These are phyloP conservation scores for Neostethus bicornis DNA, from an alignment of 2,797 vertebrate species.

Conservation along the genomic window DNA sequence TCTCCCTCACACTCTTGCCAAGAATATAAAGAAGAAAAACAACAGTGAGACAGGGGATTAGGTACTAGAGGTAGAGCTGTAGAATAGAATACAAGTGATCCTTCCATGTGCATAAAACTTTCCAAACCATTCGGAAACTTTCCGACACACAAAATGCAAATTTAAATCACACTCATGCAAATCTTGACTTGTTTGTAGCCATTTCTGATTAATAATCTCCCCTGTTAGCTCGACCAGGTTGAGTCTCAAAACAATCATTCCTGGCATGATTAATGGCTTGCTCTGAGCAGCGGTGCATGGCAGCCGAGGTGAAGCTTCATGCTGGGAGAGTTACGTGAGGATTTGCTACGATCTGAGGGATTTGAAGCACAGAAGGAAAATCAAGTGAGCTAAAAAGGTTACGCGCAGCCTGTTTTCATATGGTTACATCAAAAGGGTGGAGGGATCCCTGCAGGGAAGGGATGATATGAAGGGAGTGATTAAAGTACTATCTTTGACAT, in stretches of 20 bases:
- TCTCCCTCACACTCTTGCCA: conserved; percentile 27
- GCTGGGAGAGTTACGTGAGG: conserved; percentile 46
- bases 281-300: conserved; percentile 49
- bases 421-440: conserved; percentile 15
- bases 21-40: conserved; percentile 3
- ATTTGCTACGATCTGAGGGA: conserved; percentile 42
- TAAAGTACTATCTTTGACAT: background rate
- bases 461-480: background rate
- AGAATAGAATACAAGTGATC: no score
- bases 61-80: conserved; percentile 2
- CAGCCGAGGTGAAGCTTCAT: conserved; percentile 51
- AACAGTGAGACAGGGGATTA: background rate
- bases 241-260: conserved; percentile 64
- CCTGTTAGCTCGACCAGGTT: conserved; percentile 28
- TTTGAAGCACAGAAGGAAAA: conserved; percentile 37
- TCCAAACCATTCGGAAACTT: conserved; percentile 21
- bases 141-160: background rate
- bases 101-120: conserved; percentile 8
- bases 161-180: conserved; percentile 38
- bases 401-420: conserved; percentile 32
- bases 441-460: conserved; percentile 19
- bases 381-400: conserved; percentile 29
- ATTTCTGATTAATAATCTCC: conserved; percentile 54
- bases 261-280: conserved; percentile 63
- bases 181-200: conserved; percentile 49